Evolutionary conservation across 2,888 invertebrate genomes (phyloP).

Genomic region (Hedya salicella): DNA sequence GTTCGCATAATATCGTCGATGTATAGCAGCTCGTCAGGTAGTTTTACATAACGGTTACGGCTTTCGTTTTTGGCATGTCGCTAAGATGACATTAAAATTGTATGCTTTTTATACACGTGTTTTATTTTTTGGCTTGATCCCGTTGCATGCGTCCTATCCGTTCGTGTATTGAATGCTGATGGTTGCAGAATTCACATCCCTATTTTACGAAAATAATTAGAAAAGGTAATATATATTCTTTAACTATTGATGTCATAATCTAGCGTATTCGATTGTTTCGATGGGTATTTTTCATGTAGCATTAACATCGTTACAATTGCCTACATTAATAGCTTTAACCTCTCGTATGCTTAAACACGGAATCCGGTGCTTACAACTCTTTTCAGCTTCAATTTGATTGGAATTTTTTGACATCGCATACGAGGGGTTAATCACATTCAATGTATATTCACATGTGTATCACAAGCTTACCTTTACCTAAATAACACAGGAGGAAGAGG

Average conservation of each 20-base stretch:
- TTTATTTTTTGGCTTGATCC: constrained; percentile 60
- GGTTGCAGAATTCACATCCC: constrained; percentile 79
- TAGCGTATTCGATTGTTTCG: neutral
- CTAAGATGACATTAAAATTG: constrained; percentile 81
- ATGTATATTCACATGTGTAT: neutral
- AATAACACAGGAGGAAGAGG: constrained; percentile 75
- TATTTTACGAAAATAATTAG: constrained; percentile 47
- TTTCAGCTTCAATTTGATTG: no score
- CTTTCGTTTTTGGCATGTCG: constrained; percentile 80
- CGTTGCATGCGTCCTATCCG: constrained; percentile 70
- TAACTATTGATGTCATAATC: constrained; percentile 11
- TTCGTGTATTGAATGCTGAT: constrained; percentile 66
- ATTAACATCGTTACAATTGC: neutral
- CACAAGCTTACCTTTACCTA: constrained; percentile 7
- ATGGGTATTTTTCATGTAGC: neutral
- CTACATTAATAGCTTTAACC: neutral
- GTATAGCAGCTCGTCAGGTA: constrained; percentile 68
- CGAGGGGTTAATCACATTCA: no score
- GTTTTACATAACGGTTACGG: constrained; percentile 68
- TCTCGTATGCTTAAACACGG: no score
- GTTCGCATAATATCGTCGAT: constrained; percentile 71
- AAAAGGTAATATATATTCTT: constrained; percentile 38
- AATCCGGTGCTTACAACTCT: no score
- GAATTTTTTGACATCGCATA: no score
- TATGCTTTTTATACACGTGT: constrained; percentile 76